Base-by-base conservation (phyloP, 1,140 invertebrate genomes). In the Magallana gigas region DNA sequence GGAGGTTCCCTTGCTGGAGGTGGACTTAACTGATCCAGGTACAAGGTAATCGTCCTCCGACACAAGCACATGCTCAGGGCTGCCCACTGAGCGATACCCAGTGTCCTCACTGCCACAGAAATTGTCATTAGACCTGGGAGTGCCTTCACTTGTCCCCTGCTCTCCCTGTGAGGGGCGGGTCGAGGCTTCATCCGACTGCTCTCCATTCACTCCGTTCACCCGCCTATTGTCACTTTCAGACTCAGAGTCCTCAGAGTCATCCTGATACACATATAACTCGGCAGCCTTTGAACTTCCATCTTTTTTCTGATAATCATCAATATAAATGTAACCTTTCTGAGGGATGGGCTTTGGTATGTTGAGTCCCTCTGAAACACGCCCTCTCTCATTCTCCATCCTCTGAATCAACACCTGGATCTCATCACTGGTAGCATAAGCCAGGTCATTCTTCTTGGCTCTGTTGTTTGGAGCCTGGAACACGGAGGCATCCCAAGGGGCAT, bases 401-500 rank as follows among this genome's bases (percentile, higher is more conserved):
- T 89, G 85, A 6, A 89, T 89, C 80, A 89, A 18, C 48, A 89
- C 88, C 59, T 89, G 88, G 23, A 89, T 89, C 68, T 89, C 88
- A 59, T 89, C 88, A 85, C 88, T 89, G 7, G 88, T 87, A n/a
- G 88, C 88, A 89, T 89, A 89, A 29, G 88, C 88, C 14, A 89
- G 60, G 83, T 89, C 88, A 83, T 84, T 68, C 64, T 76, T 87
- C 68, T 89, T 85, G 2, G 58, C 59, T 83, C 88, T 23, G 36
- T 87, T 89, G 18, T 85, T 89, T 8, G 84, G 84, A 8, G 57
- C 60, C 16, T 58, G 29, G 56, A 89, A 64, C 12, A 84, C 83
- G 11, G 84, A 62, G 9, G 56, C 84, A 87, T 89, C 88, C 88
- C 88, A 89, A n/a, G 88, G 88, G n/a, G 84, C 58, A 48, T 89